A percentile compares a stretch with the other conserved stretches of the same genome.
These are phyloP conservation scores for Drosophila truncata DNA, from an alignment of 1,140 invertebrate species.

Conservation along the genomic window DNA sequence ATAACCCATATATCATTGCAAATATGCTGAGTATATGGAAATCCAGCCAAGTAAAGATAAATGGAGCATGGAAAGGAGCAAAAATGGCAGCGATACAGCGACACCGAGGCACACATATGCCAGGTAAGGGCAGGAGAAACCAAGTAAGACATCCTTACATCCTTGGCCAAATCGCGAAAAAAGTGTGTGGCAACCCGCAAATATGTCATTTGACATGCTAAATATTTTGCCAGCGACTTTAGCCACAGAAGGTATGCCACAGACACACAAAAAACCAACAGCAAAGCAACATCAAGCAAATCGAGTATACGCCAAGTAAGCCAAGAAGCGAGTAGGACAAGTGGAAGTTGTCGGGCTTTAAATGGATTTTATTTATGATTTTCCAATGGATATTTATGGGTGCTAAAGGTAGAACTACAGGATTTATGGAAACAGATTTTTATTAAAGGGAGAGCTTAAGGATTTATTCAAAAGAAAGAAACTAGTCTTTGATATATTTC, in stretches of 20 bases:
- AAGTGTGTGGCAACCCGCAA: slow-evolving; percentile 43
- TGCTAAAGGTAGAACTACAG: too few relatives aligned
- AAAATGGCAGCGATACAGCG: slow-evolving; percentile 63
- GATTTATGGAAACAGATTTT: not conserved
- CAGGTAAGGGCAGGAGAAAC: slow-evolving; percentile 24
- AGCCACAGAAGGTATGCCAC: slow-evolving; percentile 39
- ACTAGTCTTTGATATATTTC: too few relatives aligned
- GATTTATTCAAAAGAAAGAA: not conserved
- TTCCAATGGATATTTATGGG: not conserved
- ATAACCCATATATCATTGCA: slow-evolving; percentile 69
- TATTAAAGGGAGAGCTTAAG: not conserved
- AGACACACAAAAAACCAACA: slow-evolving; percentile 16
- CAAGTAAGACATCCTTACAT: slow-evolving; percentile 51
- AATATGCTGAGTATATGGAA: slow-evolving; percentile 83
- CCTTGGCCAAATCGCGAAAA: slow-evolving; percentile 43
- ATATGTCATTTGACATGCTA: slow-evolving; percentile 83
- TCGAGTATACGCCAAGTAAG: slow-evolving; percentile 36
- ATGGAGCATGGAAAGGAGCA: slow-evolving; percentile 72
- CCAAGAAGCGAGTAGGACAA: slow-evolving; percentile 7
- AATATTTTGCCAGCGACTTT: slow-evolving; percentile 72
- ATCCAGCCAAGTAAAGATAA: slow-evolving; percentile 68
- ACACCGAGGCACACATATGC: slow-evolving; percentile 42
- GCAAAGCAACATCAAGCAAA: slow-evolving; percentile 23
- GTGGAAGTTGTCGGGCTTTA: not conserved
- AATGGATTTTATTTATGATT: slow-evolving; percentile 1